Evolutionary conservation across 1,140 invertebrate species (phyloP), one percentile per base, ranked within the genome.

Genomic region (Atta texana): DNA sequence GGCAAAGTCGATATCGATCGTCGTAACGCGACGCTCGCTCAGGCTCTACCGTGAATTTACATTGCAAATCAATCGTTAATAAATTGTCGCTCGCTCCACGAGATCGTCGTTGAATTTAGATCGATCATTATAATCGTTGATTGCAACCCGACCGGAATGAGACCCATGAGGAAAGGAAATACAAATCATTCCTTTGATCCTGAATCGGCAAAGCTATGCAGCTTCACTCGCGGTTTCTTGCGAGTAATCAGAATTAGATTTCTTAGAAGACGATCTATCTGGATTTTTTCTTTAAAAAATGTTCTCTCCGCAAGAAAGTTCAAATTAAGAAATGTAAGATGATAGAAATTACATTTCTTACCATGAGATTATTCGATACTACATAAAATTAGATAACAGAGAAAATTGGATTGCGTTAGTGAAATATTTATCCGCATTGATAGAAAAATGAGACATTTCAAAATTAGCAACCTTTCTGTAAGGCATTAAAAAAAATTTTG

Each of bases 41-140:
- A n/a, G 28, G 28, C 71, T 75, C 28, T 24, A 12, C 84, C 61
- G 5, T 66, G 63, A 90, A 89, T 90, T 90, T 90, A 85, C 89
- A 90, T 90, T 85, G 72, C n/a, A 28, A 88, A 90, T 90, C 89
- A 72, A 64, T 66, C 59, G 68, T 84, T 84, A 84, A 84, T 84
- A 84, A 84, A 84, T 84, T 84, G 80, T 61, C 80, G 68, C 53
- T 24, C 55, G 68, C 80, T 39, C 77, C 77, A 18, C 14, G 80
- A 74, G 80, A 84, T 75, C 69, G 80, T 28, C 39, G 80, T 49
- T 84, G 80, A 74, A 84, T 84, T 84, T 84, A 84, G 80, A 84
- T 84, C 80, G 80, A 84, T 84, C 80, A 84, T 84, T 84, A 84
- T 84, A 84, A 84, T 84, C 80, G 80, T 84, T 84, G 80, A 84